Evolutionary conservation across 2,113 vertebrate genomes (phyloP).

Genomic region (Brachirus orientalis): DNA sequence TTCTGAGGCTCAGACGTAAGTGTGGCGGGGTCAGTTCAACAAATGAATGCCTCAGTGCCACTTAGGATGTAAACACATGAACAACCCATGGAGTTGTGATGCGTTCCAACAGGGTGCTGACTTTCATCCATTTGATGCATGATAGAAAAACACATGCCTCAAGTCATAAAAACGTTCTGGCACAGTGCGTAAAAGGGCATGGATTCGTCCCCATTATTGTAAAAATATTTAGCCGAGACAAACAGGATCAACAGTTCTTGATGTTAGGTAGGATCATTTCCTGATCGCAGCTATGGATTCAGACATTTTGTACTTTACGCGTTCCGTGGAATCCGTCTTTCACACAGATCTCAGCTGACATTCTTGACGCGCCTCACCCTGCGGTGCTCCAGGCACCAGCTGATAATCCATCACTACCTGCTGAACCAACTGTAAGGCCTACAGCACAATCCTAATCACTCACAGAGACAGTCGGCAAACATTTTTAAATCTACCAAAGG

Average conservation of each 20-base stretch:
- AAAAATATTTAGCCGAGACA: background rate
- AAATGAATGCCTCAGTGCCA: background rate
- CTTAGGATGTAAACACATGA: slow-evolving; percentile 35
- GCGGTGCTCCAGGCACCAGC: slow-evolving; percentile 17
- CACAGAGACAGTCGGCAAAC: slow-evolving; percentile 1
- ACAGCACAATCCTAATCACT: background rate
- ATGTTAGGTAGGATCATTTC: background rate
- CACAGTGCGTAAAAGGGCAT: background rate
- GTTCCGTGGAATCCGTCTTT: slow-evolving; percentile 4
- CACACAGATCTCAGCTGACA: slow-evolving; percentile 16
- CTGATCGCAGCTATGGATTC: background rate
- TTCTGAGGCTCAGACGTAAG: background rate
- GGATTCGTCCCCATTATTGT: background rate
- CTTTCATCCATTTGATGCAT: background rate
- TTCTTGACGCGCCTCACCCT: slow-evolving; percentile 36
- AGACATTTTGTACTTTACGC: background rate
- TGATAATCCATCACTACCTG: slow-evolving; percentile 24
- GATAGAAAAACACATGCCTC: slow-evolving; percentile 1
- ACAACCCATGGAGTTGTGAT: background rate
- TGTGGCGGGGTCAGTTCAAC: background rate
- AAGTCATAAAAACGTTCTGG: slow-evolving; percentile 24
- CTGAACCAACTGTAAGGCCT: background rate
- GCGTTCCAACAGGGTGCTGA: slow-evolving; percentile 22
- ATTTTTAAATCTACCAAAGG: background rate
- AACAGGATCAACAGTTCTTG: background rate